Base-by-base conservation (phyloP, 2,888 invertebrate genomes). In the Zhuqinia jingwanae region DNA sequence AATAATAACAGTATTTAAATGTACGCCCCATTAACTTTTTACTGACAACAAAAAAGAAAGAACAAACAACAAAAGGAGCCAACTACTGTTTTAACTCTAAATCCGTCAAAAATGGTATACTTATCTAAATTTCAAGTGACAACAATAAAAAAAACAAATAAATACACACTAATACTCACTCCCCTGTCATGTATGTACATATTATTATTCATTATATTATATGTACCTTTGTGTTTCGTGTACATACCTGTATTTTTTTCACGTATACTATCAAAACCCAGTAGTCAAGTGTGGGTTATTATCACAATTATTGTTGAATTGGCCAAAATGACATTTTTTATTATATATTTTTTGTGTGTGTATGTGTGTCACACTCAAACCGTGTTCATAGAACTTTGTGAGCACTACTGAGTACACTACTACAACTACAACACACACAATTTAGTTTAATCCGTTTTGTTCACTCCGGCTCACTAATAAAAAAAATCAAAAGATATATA, bases 71-170 rank as follows among this genome's bases (percentile, higher is more conserved):
- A 68, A 68, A 36, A n/a, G 17, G 36, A 45, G 20, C 63, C 68
- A 3, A 68, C 68, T 17, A 68, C 68, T 68, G 68, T 68, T 68
- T 68, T 68, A 68, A 45, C 17, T 68, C 45, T 20, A 68, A n/a
- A 68, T 65, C 30, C 11, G 22, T 68, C 68, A 68, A 45, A 45
- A 68, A 68, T 68, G 42, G 68, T 45, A 68, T 45, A 42, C 68
- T 45, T 68, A 30, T 58, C 58, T 58, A 22, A 75, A 75, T 75
- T 75, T 75, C 58, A 42, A 76, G 17, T 68, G 65, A 75, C 75
- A 45, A n/a, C 42, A n/a, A n/a, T n/a, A 63, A 15, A 53, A 77
- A 76, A 70, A 77, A 77, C 77, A 77, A 77, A 77, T 58, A 76
- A 8, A 27, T 10, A 11, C 36, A 68, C 68, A 45, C 27, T 11